Conservation (phyloP, 2,888 invertebrate species). For the Eumacrocentrus americanus region DNA sequence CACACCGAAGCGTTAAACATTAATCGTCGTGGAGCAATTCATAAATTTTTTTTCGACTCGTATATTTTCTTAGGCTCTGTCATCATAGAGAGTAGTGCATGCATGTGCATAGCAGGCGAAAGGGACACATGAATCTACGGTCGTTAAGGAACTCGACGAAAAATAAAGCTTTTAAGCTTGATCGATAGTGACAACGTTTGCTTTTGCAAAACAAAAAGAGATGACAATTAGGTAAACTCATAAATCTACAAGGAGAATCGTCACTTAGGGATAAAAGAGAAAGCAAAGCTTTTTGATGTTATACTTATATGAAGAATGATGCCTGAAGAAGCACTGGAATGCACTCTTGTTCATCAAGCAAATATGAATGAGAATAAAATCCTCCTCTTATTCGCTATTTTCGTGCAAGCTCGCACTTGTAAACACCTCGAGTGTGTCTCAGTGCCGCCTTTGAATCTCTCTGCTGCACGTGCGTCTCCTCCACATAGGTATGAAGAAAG, state of each 20-base stretch:
- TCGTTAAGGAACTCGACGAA: slow-evolving; percentile 7
- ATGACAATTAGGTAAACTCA: slow-evolving; percentile 15
- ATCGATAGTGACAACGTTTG: background rate
- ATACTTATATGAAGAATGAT: no score
- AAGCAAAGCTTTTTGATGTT: no score
- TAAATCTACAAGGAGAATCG: no score
- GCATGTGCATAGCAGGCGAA: no score
- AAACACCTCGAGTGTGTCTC: slow-evolving; percentile 15
- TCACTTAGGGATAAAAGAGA: no score
- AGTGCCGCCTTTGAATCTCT: slow-evolving; percentile 7
- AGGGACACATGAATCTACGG: no score
- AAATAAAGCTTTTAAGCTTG: slow-evolving; percentile 18
- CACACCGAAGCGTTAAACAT: no score
- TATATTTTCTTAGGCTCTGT: slow-evolving; percentile 6
- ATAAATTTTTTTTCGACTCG: background rate
- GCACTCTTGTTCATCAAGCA: slow-evolving; percentile 1
- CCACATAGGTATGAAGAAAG: background rate
- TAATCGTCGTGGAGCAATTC: slow-evolving; percentile 1
- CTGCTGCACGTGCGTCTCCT: background rate
- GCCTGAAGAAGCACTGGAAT: slow-evolving; percentile 5
- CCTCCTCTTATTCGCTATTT: slow-evolving; percentile 19
- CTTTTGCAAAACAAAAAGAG: background rate
- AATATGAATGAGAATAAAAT: slow-evolving; percentile 8
- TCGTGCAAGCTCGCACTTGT: slow-evolving; percentile 10
- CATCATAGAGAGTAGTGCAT: no score